Percentiles rank a stretch among this genome's conserved stretches.
Evolutionary conservation across 1,140 invertebrate genomes (phyloP).

Genomic region (Drosophila mojavensis): DNA sequence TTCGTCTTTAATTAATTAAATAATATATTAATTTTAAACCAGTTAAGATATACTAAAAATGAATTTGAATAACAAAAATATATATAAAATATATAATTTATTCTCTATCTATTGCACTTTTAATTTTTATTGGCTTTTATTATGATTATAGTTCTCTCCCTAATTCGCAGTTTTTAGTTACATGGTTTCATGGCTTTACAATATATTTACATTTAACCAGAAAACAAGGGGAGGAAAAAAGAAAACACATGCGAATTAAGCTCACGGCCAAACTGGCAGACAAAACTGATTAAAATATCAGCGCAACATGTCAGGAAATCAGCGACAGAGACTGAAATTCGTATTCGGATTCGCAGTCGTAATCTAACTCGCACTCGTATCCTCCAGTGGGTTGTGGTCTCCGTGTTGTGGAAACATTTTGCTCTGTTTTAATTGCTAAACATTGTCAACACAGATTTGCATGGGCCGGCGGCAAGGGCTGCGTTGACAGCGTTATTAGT

Average conservation of each 20-base stretch:
- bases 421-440: conserved; percentile 72
- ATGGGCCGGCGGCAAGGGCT: conserved; percentile 44
- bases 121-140: no score
- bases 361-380: neutral
- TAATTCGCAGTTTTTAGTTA: no score
- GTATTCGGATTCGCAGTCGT: neutral
- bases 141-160: no score
- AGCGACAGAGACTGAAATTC: conserved; percentile 1
- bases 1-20: no score
- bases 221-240: no score
- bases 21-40: no score
- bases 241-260: neutral
- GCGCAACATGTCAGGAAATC: conserved; percentile 44
- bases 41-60: no score
- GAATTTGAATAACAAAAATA: no score
- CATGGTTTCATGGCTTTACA: no score
- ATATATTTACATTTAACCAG: neutral
- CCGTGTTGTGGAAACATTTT: conserved; percentile 27
- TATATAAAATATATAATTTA: no score
- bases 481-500: conserved; percentile 76
- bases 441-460: conserved; percentile 78
- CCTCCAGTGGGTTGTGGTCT: conserved; percentile 21
- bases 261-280: conserved; percentile 11
- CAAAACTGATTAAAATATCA: conserved; percentile 58
- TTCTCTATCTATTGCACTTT: no score